Evolutionary conservation across 2,113 vertebrate species (phyloP).

Genomic region (Cottus gobio): DNA sequence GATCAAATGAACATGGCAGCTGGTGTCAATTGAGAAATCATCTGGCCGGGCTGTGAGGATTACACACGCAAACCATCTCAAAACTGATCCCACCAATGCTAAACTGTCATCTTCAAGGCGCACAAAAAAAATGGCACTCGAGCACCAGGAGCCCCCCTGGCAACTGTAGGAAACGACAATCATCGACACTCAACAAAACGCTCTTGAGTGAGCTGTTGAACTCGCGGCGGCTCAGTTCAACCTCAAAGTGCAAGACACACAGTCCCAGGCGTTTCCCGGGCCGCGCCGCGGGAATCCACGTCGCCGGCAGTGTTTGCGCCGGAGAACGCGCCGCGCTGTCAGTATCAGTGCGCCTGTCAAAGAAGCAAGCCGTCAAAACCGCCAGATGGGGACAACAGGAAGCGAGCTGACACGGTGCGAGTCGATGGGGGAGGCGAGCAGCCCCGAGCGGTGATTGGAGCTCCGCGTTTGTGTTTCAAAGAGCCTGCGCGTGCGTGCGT

Average conservation of each 20-base stretch:
- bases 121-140: background rate
- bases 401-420: conserved; percentile 43
- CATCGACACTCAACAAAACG: conserved; percentile 36
- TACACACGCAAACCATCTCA: background rate
- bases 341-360: conserved; percentile 68
- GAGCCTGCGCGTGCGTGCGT: background rate
- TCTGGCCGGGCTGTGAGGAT: background rate
- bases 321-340: conserved; percentile 73
- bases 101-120: background rate
- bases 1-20: background rate
- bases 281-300: conserved; percentile 62
- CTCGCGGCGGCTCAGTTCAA: conserved; percentile 20
- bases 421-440: conserved; percentile 31
- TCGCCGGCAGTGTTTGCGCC: conserved; percentile 68
- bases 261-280: conserved; percentile 36
- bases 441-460: conserved; percentile 48
- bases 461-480: background rate
- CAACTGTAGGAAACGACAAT: conserved; percentile 13
- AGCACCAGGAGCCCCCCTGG: background rate
- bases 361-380: conserved; percentile 63
- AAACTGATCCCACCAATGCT: background rate
- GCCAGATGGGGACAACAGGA: conserved; percentile 47
- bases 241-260: conserved; percentile 50
- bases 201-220: conserved; percentile 34
- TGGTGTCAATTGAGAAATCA: background rate